These are phyloP conservation scores for Drosophila ustulata DNA, from an alignment of 2,888 invertebrate genomes.

Conservation along the genomic window DNA sequence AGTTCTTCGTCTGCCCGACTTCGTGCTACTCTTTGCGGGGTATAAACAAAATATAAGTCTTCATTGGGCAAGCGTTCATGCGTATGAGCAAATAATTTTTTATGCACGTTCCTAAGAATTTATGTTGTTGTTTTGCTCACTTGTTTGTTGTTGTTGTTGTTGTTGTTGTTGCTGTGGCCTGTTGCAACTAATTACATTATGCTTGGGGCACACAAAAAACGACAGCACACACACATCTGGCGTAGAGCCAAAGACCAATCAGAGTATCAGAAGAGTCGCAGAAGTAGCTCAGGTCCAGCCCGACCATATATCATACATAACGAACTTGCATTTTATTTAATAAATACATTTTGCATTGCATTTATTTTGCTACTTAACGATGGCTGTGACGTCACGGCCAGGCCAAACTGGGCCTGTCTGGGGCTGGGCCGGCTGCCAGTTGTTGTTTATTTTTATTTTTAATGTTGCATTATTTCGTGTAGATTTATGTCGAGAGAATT, in stretches of 20 bases:
- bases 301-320: conserved; percentile 9
- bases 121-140: conserved; percentile 21
- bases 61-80: conserved; percentile 45
- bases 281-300: conserved; percentile 37
- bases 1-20: neutral
- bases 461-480: conserved; percentile 31
- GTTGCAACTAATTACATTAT: conserved; percentile 57
- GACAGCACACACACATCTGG: conserved; percentile 33
- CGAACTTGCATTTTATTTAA: conserved; percentile 1
- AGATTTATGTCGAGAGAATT: conserved; percentile 40
- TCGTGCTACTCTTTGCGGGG: conserved; percentile 5
- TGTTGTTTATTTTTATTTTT: conserved; percentile 41
- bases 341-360: conserved; percentile 27
- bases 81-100: conserved; percentile 59
- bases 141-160: conserved; percentile 37
- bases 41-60: conserved; percentile 24
- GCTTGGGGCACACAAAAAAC: conserved; percentile 33
- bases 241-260: conserved; percentile 42
- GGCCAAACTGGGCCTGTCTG: too few relatives aligned
- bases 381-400: conserved; percentile 36
- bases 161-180: conserved; percentile 14
- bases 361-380: conserved; percentile 6
- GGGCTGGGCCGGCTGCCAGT: conserved; percentile 29
- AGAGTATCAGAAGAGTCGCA: conserved; percentile 22
- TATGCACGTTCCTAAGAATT: conserved; percentile 48